These are phyloP conservation scores for Stichodactyla helianthus DNA, from an alignment of 64 coral and sea anemone species.

Conservation along the genomic window DNA sequence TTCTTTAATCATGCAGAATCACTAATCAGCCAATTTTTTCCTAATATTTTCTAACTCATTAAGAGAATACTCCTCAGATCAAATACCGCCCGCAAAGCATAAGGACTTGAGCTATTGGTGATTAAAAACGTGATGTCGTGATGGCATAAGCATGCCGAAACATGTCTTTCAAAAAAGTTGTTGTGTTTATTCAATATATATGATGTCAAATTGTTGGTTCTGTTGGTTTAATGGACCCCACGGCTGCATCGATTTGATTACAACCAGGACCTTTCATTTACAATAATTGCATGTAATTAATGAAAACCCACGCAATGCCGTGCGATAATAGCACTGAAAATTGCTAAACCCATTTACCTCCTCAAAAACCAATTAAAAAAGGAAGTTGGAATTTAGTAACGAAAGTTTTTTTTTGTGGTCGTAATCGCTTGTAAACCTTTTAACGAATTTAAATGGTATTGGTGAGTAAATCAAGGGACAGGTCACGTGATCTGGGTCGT, in stretches of 20 bases:
- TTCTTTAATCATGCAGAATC: too few relatives aligned
- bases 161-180: too few relatives aligned
- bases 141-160: too few relatives aligned
- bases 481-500: not conserved
- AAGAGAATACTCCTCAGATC: not conserved
- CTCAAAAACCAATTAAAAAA: not conserved
- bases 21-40: not conserved
- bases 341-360: not conserved
- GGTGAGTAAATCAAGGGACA: not conserved
- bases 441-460: not conserved
- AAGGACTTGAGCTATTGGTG: not conserved
- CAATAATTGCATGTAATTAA: not conserved
- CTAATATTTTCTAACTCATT: not conserved
- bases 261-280: not conserved
- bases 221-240: not conserved
- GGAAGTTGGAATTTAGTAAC: not conserved
- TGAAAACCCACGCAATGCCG: not conserved
- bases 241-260: not conserved
- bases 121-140: not conserved
- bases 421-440: not conserved
- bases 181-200: too few relatives aligned
- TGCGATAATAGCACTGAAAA: not conserved
- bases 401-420: not conserved
- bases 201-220: not conserved
- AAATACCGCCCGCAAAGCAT: not conserved